phyloP scores from a whole-genome alignment of 2,797 vertebrate species.

The Manis crassicaudata region DNA sequence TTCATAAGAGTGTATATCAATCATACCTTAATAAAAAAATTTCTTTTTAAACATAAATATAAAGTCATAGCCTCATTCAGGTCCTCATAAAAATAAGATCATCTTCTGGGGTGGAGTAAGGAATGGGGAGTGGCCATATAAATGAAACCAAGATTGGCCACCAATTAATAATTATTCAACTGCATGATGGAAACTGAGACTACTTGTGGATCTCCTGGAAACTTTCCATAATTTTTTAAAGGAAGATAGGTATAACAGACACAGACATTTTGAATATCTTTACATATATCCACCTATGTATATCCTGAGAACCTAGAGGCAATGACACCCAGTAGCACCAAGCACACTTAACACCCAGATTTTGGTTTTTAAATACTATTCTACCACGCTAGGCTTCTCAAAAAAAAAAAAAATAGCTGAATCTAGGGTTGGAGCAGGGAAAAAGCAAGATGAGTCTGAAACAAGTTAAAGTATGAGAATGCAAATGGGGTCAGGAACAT shows the following conservation, averaged over 20 bases:
- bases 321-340: not conserved
- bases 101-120: not conserved
- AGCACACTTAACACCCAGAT: not conserved
- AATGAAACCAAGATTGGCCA: constrained; percentile 5
- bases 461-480: not conserved
- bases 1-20: too few species aligned
- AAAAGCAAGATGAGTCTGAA: not conserved
- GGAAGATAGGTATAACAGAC: not conserved
- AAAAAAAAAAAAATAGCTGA: not conserved
- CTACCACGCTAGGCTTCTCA: not conserved
- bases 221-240: constrained; percentile 21
- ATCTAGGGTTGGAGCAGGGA: not conserved
- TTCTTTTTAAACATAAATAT: not conserved
- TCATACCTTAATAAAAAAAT: too few species aligned
- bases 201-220: not conserved
- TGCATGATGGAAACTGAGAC: not conserved
- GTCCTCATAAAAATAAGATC: not conserved
- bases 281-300: too few species aligned
- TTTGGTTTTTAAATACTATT: not conserved
- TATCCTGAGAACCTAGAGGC: not conserved
- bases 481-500: not conserved
- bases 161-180: not conserved
- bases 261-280: too few species aligned
- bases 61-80: not conserved
- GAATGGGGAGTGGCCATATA: not conserved